phyloP scores from a whole-genome alignment of 2,113 vertebrate genomes.

The Dolichallabes microphthalmus region DNA sequence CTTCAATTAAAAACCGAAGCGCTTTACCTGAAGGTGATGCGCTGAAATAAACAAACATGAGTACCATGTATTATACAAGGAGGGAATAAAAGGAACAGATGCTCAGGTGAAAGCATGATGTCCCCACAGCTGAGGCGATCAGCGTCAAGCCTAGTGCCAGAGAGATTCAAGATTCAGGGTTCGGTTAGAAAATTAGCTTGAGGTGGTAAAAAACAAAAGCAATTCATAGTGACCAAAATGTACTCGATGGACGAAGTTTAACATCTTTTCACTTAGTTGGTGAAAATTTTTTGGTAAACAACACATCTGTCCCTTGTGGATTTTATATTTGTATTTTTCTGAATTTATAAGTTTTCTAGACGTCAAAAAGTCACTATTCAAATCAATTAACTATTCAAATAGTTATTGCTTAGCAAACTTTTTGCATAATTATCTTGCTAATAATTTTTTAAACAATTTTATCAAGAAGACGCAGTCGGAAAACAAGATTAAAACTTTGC shows the following conservation, averaged over 20 bases:
- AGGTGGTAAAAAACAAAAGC: neutral
- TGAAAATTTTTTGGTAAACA: neutral
- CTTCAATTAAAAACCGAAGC: slow-evolving; percentile 30
- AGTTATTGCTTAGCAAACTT: neutral
- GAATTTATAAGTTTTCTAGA: neutral
- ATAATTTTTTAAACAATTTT: neutral
- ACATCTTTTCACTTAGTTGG: neutral
- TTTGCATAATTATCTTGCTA: neutral
- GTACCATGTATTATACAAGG: slow-evolving; percentile 9
- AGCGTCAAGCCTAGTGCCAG: neutral
- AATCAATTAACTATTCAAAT: neutral
- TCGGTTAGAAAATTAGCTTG: neutral
- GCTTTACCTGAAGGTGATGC: slow-evolving; percentile 34
- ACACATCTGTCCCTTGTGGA: too few species aligned
- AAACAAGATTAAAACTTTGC: neutral
- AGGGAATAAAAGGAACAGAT: slow-evolving; percentile 18
- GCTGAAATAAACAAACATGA: slow-evolving; percentile 35
- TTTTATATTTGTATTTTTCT: neutral
- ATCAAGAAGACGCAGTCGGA: neutral
- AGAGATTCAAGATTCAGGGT: neutral
- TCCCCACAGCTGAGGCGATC: neutral
- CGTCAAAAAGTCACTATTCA: neutral
- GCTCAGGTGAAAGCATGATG: slow-evolving; percentile 1
- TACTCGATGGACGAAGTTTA: neutral
- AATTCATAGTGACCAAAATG: neutral